Evolutionary conservation across 2,888 invertebrate genomes (phyloP), one percentile per base, ranked within the genome.

Genomic region (Dynastes hyllus): DNA sequence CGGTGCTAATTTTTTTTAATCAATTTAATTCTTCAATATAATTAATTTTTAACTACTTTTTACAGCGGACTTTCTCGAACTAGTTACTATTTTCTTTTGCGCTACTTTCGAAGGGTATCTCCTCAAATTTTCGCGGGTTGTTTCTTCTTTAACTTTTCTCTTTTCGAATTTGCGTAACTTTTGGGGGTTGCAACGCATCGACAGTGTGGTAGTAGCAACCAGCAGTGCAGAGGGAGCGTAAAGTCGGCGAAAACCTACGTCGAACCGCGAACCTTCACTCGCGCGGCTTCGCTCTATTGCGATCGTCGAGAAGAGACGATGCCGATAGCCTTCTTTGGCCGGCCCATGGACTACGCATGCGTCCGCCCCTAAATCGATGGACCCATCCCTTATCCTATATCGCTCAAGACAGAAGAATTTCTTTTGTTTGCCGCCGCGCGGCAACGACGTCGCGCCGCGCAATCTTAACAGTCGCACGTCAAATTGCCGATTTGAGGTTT

Each of bases 351-450:
- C 77, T 71, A 81, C 88, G 88, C 88, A 82, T 84, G 87, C 87
- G 85, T 86, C 83, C 80, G 81, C 81, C 73, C 82, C 84, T 83
- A 85, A 88, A 88, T 88, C 88, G 88, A 88, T 88, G 88, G 87
- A 88, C 87, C 88, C 88, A 87, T 88, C 88, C 88, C 88, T 83
- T 82, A 80, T 73, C 58, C 76, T 50, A 69, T 75, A 51, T 75
- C 78, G 69, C 77, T 65, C 66, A 78, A 71, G 61, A 73, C 40
- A 45, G 55, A 37, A 69, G 40, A 80, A 76, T 71, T 67, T 53
- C 61, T 71, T 79, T 78, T 78, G 78, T 79, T 76, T 78, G 61
- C 40, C 66, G 45, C 45, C 45, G 45, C 45, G 45, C 45, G 45
- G 45, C 45, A 45, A 45, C 45, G 45, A 45, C 45, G 45, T 45